A percentile compares a stretch with the other conserved stretches of the same genome.
Evolutionary conservation across 2,113 vertebrate genomes (phyloP).

Genomic region (Spea multiplicata): DNA sequence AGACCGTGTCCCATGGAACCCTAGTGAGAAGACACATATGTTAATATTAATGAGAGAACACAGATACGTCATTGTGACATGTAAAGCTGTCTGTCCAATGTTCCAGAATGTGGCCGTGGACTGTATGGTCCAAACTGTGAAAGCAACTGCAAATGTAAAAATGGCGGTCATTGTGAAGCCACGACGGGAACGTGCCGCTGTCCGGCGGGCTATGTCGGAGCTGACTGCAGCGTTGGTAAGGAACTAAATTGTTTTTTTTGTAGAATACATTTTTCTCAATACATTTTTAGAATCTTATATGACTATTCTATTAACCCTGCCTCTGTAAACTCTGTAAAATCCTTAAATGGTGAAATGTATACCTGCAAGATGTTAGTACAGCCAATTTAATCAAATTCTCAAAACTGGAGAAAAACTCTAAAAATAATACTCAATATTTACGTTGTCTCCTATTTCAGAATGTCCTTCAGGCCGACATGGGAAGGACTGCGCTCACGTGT

Average conservation of each 20-base stretch:
- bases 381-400: too few relatives aligned
- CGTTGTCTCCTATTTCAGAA: conserved; percentile 57
- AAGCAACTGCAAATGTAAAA: conserved; percentile 69
- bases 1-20: too few relatives aligned
- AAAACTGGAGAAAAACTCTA: too few relatives aligned
- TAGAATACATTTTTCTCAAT: not conserved
- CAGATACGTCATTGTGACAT: too few relatives aligned
- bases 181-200: conserved; percentile 78
- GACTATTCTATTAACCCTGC: too few relatives aligned
- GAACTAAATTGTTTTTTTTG: not conserved
- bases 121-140: conserved; percentile 75
- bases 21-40: too few relatives aligned
- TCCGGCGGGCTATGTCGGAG: conserved; percentile 74
- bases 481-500: conserved; percentile 64
- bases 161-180: conserved; percentile 66
- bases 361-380: too few relatives aligned
- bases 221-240: conserved; percentile 80
- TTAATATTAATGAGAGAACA: too few relatives aligned
- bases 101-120: conserved; percentile 70
- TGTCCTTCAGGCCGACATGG: conserved; percentile 77
- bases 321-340: too few relatives aligned
- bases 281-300: not conserved
- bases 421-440: too few relatives aligned
- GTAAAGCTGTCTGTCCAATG: not conserved
- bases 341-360: too few relatives aligned